phyloP scores from a whole-genome alignment of 1,140 invertebrate species.

The Laodelphax striatellus region DNA sequence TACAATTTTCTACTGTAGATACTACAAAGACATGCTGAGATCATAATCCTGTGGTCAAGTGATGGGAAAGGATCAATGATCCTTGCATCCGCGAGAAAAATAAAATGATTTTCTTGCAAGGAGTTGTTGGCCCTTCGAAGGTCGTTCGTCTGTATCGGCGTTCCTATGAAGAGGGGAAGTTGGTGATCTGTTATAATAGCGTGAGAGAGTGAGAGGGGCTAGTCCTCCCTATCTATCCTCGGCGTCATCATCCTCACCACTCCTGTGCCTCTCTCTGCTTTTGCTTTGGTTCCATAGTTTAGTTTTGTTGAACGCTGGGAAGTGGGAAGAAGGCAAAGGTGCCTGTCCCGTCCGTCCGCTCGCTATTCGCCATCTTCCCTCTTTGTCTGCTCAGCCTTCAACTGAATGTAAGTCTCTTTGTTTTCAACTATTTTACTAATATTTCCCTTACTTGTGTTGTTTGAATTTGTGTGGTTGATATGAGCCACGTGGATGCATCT shows the following conservation, averaged over 20 bases:
- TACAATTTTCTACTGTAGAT: too few relatives aligned
- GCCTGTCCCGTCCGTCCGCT: background rate
- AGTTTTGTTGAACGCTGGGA: background rate
- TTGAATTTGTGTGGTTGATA: background rate
- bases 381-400: background rate
- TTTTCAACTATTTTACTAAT: background rate
- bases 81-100: too few relatives aligned
- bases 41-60: too few relatives aligned
- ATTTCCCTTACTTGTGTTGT: background rate
- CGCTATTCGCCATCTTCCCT: background rate
- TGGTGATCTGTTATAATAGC: too few relatives aligned
- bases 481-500: background rate
- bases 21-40: too few relatives aligned
- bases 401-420: background rate
- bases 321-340: background rate
- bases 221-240: too few relatives aligned
- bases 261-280: background rate
- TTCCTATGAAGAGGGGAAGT: background rate
- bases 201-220: too few relatives aligned
- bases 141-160: background rate
- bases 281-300: background rate
- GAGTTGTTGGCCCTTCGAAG: background rate
- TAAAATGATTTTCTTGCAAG: background rate
- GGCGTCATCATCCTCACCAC: too few relatives aligned
- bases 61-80: too few relatives aligned